phyloP scores from a whole-genome alignment of 2,888 invertebrate genomes.

The Ypsolopha scabrella region DNA sequence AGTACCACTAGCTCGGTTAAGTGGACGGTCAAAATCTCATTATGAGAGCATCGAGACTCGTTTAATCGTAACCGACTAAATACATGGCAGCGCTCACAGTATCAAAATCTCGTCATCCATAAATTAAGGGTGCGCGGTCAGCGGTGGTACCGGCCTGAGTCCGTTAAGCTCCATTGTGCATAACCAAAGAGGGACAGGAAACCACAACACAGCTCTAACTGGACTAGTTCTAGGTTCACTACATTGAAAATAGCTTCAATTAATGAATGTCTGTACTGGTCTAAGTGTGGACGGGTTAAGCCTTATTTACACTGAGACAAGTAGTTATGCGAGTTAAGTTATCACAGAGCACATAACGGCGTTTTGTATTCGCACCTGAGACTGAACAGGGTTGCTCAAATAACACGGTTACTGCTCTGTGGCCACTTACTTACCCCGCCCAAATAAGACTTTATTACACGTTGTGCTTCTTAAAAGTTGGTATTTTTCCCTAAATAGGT shows the following conservation, averaged over 20 bases:
- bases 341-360: too few species aligned
- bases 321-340: too few species aligned
- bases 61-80: conserved; percentile 24
- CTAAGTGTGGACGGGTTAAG: too few species aligned
- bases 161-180: conserved; percentile 49
- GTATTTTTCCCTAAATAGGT: too few species aligned
- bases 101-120: conserved; percentile 56
- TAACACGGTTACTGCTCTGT: too few species aligned
- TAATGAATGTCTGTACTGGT: background rate
- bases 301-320: too few species aligned
- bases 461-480: too few species aligned
- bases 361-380: too few species aligned
- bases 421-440: too few species aligned
- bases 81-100: conserved; percentile 16
- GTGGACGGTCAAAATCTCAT: background rate
- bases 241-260: conserved; percentile 9
- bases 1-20: background rate
- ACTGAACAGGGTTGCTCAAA: too few species aligned
- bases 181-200: conserved; percentile 42
- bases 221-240: conserved; percentile 20
- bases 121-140: conserved; percentile 44
- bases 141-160: conserved; percentile 30
- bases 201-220: conserved; percentile 24
- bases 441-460: too few species aligned
- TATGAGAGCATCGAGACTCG: conserved; percentile 12